Percentiles rank a stretch among this genome's conserved stretches.
Conservation (phyloP, 2,113 vertebrate genomes). For the Chaenocephalus aceratus region DNA sequence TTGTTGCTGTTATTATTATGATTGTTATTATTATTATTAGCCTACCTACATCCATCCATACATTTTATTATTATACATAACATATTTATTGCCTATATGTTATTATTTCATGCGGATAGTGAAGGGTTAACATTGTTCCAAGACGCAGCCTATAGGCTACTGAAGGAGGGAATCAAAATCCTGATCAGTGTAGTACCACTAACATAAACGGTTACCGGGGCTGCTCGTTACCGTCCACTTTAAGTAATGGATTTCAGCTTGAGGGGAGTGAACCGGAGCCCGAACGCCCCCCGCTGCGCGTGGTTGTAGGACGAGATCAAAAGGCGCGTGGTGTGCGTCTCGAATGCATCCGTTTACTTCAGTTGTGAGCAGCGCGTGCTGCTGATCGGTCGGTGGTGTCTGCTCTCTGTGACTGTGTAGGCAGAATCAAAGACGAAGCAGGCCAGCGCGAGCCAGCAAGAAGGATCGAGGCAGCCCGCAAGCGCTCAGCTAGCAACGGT, state of each 20-base stretch:
- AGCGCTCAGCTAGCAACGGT: constrained; percentile 64
- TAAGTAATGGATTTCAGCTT: constrained; percentile 70
- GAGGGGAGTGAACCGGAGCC: constrained; percentile 30
- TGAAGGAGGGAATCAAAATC: constrained; percentile 45
- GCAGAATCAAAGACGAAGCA: constrained; percentile 36
- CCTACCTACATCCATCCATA: too few species aligned
- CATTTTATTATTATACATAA: too few species aligned
- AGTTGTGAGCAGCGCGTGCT: constrained; percentile 4
- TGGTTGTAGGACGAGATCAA: constrained; percentile 64
- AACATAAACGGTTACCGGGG: constrained; percentile 23
- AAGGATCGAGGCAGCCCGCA: constrained; percentile 46
- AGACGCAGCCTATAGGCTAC: constrained; percentile 38
- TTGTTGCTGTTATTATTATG: too few species aligned
- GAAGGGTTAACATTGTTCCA: constrained; percentile 76
- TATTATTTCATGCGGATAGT: constrained; percentile 20
- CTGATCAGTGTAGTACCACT: constrained; percentile 15
- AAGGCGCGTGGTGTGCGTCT: constrained; percentile 60
- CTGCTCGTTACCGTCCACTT: constrained; percentile 64
- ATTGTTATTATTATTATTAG: too few species aligned
- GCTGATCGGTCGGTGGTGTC: constrained; percentile 2
- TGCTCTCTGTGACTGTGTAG: not conserved
- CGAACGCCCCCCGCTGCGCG: constrained; percentile 48
- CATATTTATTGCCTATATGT: not conserved
- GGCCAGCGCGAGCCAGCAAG: constrained; percentile 39
- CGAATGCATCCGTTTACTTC: not conserved